These are phyloP conservation scores for Euthynnus affinis DNA, from an alignment of 2,797 vertebrate species.

Conservation along the genomic window DNA sequence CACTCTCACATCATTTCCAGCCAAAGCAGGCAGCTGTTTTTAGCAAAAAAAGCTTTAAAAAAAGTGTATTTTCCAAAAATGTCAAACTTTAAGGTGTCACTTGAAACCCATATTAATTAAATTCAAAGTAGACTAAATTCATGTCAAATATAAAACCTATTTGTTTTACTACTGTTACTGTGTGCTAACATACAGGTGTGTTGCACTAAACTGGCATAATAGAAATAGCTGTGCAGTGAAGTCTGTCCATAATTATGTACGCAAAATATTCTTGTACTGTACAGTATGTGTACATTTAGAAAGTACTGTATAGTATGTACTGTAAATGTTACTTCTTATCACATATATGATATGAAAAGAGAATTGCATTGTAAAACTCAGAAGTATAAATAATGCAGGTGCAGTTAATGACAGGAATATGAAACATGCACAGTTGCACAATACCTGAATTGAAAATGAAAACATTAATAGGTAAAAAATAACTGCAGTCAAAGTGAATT, in stretches of 20 bases:
- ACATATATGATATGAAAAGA: not conserved
- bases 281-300: not conserved
- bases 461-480: slow-evolving; percentile 15
- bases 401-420: slow-evolving; percentile 1
- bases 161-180: not conserved
- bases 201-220: not conserved
- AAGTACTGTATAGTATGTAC: not conserved
- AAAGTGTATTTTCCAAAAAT: too few relatives aligned
- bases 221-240: not conserved
- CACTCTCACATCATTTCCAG: not conserved
- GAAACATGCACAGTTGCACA: not conserved
- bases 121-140: not conserved
- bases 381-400: not conserved
- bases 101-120: not conserved
- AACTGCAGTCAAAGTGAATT: slow-evolving; percentile 21
- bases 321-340: not conserved
- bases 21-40: not conserved
- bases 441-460: slow-evolving; percentile 12
- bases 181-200: not conserved
- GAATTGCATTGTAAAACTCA: not conserved
- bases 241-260: not conserved
- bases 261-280: not conserved
- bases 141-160: not conserved
- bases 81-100: not conserved
- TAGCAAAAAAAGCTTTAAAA: not conserved